phyloP scores from a whole-genome alignment of 2,888 invertebrate species.

The Argynnis bischoffii region DNA sequence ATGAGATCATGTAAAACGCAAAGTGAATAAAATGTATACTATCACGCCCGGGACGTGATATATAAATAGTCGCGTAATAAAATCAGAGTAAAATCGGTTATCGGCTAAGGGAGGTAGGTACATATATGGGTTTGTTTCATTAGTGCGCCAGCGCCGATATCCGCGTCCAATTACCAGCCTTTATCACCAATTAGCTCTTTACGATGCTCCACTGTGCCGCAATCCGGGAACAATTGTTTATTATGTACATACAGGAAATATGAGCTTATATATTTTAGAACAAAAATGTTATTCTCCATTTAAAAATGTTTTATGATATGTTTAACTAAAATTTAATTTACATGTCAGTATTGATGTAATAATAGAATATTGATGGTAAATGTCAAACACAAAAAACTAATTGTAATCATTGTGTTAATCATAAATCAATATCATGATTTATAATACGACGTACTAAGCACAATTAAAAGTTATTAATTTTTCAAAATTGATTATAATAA shows the following conservation, averaged over 20 bases:
- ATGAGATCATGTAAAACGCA: too few relatives aligned
- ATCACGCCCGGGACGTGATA: not conserved
- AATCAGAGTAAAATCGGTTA: constrained; percentile 30
- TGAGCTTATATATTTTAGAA: not conserved
- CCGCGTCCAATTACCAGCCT: constrained; percentile 66
- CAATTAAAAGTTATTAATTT: too few relatives aligned
- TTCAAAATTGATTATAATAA: too few relatives aligned
- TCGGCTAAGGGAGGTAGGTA: constrained; percentile 34
- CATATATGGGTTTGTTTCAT: constrained; percentile 56
- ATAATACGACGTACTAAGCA: too few relatives aligned
- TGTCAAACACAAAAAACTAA: too few relatives aligned
- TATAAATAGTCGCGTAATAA: constrained; percentile 38
- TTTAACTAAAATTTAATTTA: too few relatives aligned
- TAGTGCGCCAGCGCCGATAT: constrained; percentile 67
- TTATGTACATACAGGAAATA: constrained; percentile 46
- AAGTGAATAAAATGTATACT: not conserved
- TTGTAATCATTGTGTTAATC: too few relatives aligned
- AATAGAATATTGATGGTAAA: too few relatives aligned
- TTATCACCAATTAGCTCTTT: constrained; percentile 75
- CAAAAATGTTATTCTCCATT: not conserved
- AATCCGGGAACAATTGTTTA: constrained; percentile 48
- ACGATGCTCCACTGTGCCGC: constrained; percentile 56
- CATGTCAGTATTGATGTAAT: too few relatives aligned
- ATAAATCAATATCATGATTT: too few relatives aligned
- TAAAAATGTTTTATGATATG: too few relatives aligned